Evolutionary conservation across 2,888 invertebrate species (phyloP), one percentile per base, ranked within the genome.

Genomic region (Tenthredo notha): DNA sequence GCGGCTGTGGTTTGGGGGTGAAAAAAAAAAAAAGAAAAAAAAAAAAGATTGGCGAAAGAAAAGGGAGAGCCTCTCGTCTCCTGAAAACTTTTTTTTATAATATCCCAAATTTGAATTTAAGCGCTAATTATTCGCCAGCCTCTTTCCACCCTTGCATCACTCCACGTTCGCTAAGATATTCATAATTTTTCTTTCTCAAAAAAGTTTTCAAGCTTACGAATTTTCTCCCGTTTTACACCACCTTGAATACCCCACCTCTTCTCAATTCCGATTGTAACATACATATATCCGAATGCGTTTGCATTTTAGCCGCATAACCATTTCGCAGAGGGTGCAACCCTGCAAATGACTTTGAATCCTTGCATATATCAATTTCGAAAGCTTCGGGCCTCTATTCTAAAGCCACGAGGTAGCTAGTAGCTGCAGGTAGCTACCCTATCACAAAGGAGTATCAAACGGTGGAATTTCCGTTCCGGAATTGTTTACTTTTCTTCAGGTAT

Each of bases 21-120:
- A 29, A 50, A 7, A 37, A 37, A 37, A 37, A 37, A 50, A 50
- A 29, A 50, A 33, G 4, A 33, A 33, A 33, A 33, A 54, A 33
- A 15, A 18, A 4, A 54, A 18, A 54, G 25, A 43, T 10, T 21
- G n/a, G 21, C 2, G 9, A 43, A 58, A 72, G 15, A 82, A 67
- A 50, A 40, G 67, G 58, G 72, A 50, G 83, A 75, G 82, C 37
- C 40, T 61, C 72, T 70, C 72, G 43, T 72, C 82, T 61, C 58
- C 54, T 74, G 1, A 65, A 85, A 54, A 67, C 85, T 90, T 92
- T 91, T 92, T 91, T 90, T 90, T 90, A 89, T 89, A 90, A 91
- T 90, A 91, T 91, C 89, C 89, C 88, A 90, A 92, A 92, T 92
- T 92, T 91, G 90, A 91, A 92, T 92, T 92, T 91, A 91, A 92